Evolutionary conservation across 2,888 invertebrate genomes (phyloP), one percentile per base, ranked within the genome.

Genomic region (Euspilapteryx auroguttella): DNA sequence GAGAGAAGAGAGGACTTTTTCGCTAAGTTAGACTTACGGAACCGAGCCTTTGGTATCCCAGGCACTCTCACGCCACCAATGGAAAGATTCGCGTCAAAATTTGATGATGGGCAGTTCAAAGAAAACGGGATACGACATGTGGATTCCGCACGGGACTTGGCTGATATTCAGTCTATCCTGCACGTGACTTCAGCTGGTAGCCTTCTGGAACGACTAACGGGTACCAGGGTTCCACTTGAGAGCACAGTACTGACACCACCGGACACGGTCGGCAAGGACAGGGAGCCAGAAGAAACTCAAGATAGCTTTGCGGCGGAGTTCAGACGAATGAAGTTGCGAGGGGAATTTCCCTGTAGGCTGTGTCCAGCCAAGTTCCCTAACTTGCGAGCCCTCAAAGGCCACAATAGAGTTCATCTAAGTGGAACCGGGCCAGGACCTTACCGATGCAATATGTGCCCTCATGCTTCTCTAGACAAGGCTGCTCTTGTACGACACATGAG

Each of bases 391-490:
- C 69, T 95, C 13, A 95, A 95, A 57, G 93, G 94, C 0, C 94
- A 94, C 58, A 93, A 93, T 50, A 80, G 92, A 29, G 86, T 87
- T 2, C 94, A 94, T 55, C 78, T 93, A 37, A 86, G 85, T 32
- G 85, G 87, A 0, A 86, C 83, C 2, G 84, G 82, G 0, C 80
- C 85, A 0, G 87, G 88, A 1, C 91, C 92, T 1, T 95, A 93
- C 58, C 85, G 89, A 29, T 96, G 96, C 71, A 93, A 94, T 55
- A 89, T 94, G 85, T 96, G 96, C 40, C 86, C 89, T 1, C 94
- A 92, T 59, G 85, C 87, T 1, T 89, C 89, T 38, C 79, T 89
- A 21, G 96, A 96, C 53, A 95, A 95, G 59, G 90, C 92, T 12
- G 93, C 94, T 2, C 66, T 97, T 27, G 87, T 92, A 6, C 83